phyloP scores from a whole-genome alignment of 35 echinoderm and acorn worm species.

The Apostichopus japonicus region DNA sequence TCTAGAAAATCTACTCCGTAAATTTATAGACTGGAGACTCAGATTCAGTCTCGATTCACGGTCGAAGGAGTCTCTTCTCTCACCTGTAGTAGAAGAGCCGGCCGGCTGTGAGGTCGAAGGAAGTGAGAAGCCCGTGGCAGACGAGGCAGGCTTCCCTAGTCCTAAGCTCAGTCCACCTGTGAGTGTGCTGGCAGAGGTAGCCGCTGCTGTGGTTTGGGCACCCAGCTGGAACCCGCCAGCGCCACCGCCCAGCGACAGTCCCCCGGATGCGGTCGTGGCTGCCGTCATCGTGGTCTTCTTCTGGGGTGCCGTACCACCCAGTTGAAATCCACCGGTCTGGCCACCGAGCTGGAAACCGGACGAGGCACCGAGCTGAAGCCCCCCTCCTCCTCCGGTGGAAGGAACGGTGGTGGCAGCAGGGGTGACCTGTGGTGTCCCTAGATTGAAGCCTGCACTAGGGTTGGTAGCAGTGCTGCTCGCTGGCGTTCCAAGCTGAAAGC shows the following conservation, averaged over 20 bases:
- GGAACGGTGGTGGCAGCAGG: background rate
- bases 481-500: background rate
- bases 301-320: background rate
- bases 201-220: background rate
- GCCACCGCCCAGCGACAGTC: slow-evolving; percentile 16
- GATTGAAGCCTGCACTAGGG: background rate
- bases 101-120: background rate
- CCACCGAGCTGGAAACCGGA: slow-evolving; percentile 24
- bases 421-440: background rate
- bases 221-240: slow-evolving; percentile 34
- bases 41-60: no score
- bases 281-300: background rate
- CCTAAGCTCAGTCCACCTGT: slow-evolving; percentile 48
- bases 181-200: slow-evolving; percentile 32
- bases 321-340: background rate
- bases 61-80: background rate
- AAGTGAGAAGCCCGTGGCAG: background rate
- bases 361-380: background rate
- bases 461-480: background rate
- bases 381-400: background rate
- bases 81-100: slow-evolving; percentile 21
- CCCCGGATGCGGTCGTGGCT: background rate
- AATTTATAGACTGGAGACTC: no score
- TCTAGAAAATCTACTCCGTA: no score
- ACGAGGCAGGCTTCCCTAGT: background rate